phyloP scores from a whole-genome alignment of 2,888 invertebrate genomes.

The Alentia gelatinosa region DNA sequence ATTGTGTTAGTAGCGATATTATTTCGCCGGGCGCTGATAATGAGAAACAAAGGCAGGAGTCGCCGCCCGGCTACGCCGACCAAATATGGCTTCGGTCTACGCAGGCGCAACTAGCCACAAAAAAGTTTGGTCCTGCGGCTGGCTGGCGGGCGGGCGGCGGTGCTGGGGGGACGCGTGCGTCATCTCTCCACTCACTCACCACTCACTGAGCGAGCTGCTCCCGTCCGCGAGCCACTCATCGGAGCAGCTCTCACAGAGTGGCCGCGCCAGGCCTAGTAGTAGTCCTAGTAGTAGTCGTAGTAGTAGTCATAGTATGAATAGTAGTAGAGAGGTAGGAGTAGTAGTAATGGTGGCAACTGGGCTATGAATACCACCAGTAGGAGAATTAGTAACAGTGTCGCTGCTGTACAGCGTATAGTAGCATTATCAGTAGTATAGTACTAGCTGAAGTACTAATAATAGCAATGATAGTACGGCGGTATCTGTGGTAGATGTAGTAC shows the following conservation, averaged over 20 bases:
- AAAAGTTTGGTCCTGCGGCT: neutral
- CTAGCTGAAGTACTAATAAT: too few species aligned
- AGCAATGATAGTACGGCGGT: too few species aligned
- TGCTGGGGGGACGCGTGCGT: neutral
- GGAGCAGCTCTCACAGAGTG: neutral
- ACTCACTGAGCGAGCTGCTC: neutral
- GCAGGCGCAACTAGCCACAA: neutral
- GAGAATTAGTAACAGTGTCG: too few species aligned
- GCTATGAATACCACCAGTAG: too few species aligned
- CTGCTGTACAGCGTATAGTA: too few species aligned
- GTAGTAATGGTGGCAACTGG: too few species aligned
- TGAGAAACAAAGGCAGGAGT: constrained; percentile 22
- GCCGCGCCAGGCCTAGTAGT: neutral
- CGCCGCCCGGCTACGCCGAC: neutral
- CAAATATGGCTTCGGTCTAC: neutral
- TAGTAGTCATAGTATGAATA: too few species aligned
- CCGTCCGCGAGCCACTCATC: neutral
- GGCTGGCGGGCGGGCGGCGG: neutral
- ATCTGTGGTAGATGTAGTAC: too few species aligned
- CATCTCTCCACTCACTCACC: neutral
- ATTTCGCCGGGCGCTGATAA: neutral
- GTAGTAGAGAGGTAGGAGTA: too few species aligned
- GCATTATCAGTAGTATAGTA: too few species aligned
- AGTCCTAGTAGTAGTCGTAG: neutral
- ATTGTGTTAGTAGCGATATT: constrained; percentile 7